Percentiles rank a stretch among this genome's conserved stretches.
phyloP scores from a whole-genome alignment of 2,797 vertebrate species.

The Phrynocephalus forsythii region DNA sequence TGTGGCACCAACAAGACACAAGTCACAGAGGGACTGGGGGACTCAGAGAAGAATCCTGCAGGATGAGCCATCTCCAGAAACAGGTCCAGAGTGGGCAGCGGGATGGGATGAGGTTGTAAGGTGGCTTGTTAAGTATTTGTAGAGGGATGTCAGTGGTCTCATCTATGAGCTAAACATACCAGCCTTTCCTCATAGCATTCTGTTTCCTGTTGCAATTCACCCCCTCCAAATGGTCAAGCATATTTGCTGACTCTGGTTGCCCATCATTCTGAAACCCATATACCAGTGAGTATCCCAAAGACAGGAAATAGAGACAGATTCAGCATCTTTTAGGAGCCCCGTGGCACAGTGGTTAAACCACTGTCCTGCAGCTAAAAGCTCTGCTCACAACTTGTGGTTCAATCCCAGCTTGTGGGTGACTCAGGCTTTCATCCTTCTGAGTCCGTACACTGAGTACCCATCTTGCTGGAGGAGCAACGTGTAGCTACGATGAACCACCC shows the following conservation, averaged over 20 bases:
- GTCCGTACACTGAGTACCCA: too few relatives aligned
- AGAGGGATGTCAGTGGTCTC: background rate
- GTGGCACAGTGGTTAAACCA: too few relatives aligned
- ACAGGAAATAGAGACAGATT: background rate
- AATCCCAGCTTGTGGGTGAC: too few relatives aligned
- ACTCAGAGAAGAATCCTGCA: background rate
- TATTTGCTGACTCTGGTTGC: background rate
- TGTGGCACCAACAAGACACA: background rate
- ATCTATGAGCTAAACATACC: background rate
- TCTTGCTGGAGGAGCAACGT: too few relatives aligned
- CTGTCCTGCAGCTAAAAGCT: too few relatives aligned
- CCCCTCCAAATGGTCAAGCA: background rate
- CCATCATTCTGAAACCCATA: background rate
- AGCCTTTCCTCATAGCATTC: background rate
- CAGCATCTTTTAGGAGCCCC: too few relatives aligned
- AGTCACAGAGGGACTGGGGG: background rate
- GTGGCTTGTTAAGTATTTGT: background rate
- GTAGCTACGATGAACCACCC: too few relatives aligned
- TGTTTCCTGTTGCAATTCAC: background rate
- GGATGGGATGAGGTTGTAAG: background rate
- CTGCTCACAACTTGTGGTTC: too few relatives aligned
- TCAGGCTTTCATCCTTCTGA: too few relatives aligned
- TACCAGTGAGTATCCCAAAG: background rate
- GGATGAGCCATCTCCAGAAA: background rate
- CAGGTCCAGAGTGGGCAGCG: background rate